Percentiles rank a stretch among this genome's conserved stretches.
Evolutionary conservation across 2,797 vertebrate genomes (phyloP).

Genomic region (Squalus acanthias): DNA sequence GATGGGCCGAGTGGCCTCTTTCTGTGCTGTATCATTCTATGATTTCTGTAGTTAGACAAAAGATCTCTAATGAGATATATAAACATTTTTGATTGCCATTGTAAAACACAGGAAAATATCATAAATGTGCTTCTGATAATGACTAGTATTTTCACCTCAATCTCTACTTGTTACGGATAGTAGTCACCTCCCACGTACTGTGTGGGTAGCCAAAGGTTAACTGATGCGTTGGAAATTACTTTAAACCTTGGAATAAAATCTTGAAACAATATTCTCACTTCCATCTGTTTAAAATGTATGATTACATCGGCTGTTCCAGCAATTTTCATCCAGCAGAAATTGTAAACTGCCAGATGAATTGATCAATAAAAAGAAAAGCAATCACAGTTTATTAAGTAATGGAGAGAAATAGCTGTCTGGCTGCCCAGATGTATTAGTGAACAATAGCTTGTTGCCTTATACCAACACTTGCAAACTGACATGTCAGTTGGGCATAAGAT

Average conservation of each 20-base stretch:
- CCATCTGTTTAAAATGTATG: slow-evolving; percentile 14
- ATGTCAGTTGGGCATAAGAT: background rate
- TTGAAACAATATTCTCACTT: slow-evolving; percentile 12
- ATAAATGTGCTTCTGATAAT: background rate
- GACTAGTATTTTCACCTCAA: background rate
- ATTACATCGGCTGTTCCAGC: background rate
- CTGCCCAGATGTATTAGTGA: background rate
- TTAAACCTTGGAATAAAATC: slow-evolving; percentile 25
- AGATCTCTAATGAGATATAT: background rate
- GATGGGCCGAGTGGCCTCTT: background rate
- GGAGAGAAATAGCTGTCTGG: background rate
- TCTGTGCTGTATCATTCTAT: background rate
- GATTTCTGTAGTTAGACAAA: background rate
- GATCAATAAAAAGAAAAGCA: slow-evolving; percentile 26
- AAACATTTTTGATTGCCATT: background rate
- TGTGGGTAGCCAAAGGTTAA: slow-evolving; percentile 28
- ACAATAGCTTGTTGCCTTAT: background rate
- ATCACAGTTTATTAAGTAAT: background rate
- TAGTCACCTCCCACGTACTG: background rate
- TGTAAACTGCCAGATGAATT: background rate
- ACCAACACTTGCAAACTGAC: background rate
- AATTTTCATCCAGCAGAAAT: background rate
- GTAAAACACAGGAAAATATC: background rate
- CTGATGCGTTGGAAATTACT: slow-evolving; percentile 7
- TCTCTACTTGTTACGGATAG: background rate